Evolutionary conservation across 1,140 invertebrate genomes (phyloP).

Genomic region (Forficula auricularia): DNA sequence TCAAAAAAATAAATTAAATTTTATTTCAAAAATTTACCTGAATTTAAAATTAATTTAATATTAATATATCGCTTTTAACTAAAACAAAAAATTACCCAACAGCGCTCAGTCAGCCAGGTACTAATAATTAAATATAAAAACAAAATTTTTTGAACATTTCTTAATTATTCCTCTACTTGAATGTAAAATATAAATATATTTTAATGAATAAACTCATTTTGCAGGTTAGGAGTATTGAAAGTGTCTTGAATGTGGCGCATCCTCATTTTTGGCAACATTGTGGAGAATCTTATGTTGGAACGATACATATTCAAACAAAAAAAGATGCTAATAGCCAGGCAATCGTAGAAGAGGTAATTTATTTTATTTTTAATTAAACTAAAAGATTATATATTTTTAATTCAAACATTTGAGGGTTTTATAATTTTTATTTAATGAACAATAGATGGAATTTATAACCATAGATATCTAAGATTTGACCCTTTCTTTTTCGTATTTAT

Average conservation of each 20-base stretch:
- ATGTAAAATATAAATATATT: not conserved
- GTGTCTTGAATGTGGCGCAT: constrained; percentile 6
- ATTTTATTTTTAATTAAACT: not conserved
- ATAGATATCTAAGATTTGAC: no score
- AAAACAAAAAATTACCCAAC: no score
- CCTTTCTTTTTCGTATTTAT: no score
- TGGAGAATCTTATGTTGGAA: constrained; percentile 1
- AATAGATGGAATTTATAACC: no score
- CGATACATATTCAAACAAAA: constrained; percentile 7
- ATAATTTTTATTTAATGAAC: no score
- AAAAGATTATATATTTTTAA: not conserved
- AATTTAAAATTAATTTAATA: no score
- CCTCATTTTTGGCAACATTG: constrained; percentile 10
- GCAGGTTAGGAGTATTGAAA: constrained; percentile 8
- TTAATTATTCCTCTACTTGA: not conserved
- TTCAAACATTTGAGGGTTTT: no score
- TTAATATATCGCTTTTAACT: no score
- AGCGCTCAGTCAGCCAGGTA: no score
- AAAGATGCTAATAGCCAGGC: constrained; percentile 7
- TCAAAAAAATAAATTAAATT: no score
- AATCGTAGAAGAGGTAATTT: constrained; percentile 10
- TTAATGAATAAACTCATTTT: not conserved
- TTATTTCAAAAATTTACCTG: no score
- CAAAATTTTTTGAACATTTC: not conserved
- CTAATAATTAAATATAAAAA: no score